A percentile compares a stretch with the other conserved stretches of the same genome.
Evolutionary conservation across 2,113 vertebrate species (phyloP).

Genomic region (Festucalex cinctus): DNA sequence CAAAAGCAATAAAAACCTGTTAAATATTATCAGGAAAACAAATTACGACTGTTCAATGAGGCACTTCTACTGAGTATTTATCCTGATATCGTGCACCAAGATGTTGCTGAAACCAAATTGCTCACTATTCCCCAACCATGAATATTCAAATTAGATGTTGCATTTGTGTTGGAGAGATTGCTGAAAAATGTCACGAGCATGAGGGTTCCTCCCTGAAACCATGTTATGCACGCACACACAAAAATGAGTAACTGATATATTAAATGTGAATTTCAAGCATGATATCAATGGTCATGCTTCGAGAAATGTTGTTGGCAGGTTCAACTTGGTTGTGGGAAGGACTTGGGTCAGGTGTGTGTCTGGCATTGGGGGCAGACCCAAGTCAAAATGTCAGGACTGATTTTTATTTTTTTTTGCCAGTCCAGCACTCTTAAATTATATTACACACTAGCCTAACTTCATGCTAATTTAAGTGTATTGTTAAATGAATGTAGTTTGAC

Average conservation of each 20-base stretch:
- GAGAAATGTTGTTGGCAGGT: too few relatives aligned
- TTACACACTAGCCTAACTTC: too few relatives aligned
- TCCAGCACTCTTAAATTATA: too few relatives aligned
- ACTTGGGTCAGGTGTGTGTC: too few relatives aligned
- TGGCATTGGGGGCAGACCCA: too few relatives aligned
- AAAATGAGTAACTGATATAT: constrained; percentile 22
- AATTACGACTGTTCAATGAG: constrained; percentile 21
- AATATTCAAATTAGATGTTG: constrained; percentile 57
- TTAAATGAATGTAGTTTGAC: too few relatives aligned
- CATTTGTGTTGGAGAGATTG: constrained; percentile 44
- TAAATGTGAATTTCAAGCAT: background rate
- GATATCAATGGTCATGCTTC: too few relatives aligned
- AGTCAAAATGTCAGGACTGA: too few relatives aligned
- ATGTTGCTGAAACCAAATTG: constrained; percentile 15
- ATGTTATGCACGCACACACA: constrained; percentile 21
- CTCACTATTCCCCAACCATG: constrained; percentile 1
- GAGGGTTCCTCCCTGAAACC: constrained; percentile 40
- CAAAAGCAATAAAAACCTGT: constrained; percentile 6
- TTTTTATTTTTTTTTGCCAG: too few relatives aligned
- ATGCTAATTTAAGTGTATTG: too few relatives aligned
- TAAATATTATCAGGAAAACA: constrained; percentile 16
- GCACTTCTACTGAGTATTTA: constrained; percentile 21
- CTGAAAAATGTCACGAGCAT: constrained; percentile 35
- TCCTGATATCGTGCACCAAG: constrained; percentile 31
- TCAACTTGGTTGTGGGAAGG: too few relatives aligned